Evolutionary conservation across 2,113 vertebrate genomes (phyloP), one percentile per base, ranked within the genome.

Genomic region (Callopanchax toddi): DNA sequence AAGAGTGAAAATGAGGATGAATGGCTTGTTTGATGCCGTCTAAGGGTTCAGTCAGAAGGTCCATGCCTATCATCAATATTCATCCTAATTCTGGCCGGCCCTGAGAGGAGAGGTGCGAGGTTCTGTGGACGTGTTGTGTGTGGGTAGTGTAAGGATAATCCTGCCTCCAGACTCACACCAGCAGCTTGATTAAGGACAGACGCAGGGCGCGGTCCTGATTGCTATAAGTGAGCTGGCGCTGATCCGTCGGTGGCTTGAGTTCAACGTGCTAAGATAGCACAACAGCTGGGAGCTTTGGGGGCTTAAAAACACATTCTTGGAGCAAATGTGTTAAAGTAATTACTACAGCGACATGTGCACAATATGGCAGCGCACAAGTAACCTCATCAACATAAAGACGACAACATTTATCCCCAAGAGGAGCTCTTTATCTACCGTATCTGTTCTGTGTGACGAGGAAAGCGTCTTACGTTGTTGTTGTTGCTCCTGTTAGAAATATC

Each of bases 261-360:
- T 43, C 64, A 73, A 57, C 21, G 26, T 50, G 60, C 37, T 64
- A 79, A 50, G 43, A 74, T 20, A 39, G 37, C 32, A 50, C 67
- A 79, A 66, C 84, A 77, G 76, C 80, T 78, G 70, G 60, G 11
- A 54, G 61, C 52, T 58, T 59, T 61, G 66, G 67, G 42, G 67
- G 23, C 1, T 63, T 71, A 70, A 63, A 68, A 71, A 59, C 61
- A 53, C 79, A 84, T 71, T 69, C 67, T 36, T 20, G 34, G 43
- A 60, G 60, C 48, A 60, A 70, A 79, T 29, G 67, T 67, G 71
- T 53, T 34, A 62, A 71, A 76, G 60, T 56, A 67, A 80, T 79
- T 79, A 78, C 58, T 56, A 46, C 34, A 55, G 60, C 59, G 60
- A 66, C 74, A 81, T 73, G 61, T 64, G 68, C 16, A 20, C 45